Base-by-base conservation (phyloP, 1,140 invertebrate genomes). In the Berghia stephanieae region DNA sequence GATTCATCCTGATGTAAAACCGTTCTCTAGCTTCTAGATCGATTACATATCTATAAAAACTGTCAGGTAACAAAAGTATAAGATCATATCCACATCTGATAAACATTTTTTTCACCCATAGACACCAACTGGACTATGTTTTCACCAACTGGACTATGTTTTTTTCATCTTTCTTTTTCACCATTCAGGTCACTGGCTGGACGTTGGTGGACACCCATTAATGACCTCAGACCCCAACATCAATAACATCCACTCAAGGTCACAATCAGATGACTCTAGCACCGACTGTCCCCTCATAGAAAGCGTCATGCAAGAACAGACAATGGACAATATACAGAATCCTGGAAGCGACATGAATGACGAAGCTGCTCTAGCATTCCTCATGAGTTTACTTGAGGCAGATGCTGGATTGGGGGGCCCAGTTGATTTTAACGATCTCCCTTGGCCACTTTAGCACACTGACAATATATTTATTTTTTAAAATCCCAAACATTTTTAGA, bases 301-400 rank as follows among this genome's bases (percentile, higher is more conserved):
- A 60, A 82, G 81, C 57, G 83, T 86, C 8, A 85, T 85, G 46
- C 82, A 84, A 24, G 85, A 87, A 36, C 86, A 87, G 66, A 82
- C 78, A 0, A 80, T 84, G 55, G 84, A 85, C 43, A 83, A 83
- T 24, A 69, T 83, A 27, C 81, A 83, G 43, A 81, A 79, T 27
- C 77, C 83, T 27, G 82, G 82, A 0, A 84, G 91, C 40, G 94
- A 95, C 84, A 94, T 94, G 16, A 96, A 95, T 84, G 95, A 96
- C 82, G 95, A 96, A 83, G 95, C 95, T 27, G 94, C 95, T 1
- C 96, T 96, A 94, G 95, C 95, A 6, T 94, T 96, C 40, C 95
- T 97, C 78, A 96, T 97, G 95, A 96, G 94, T 88, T 91, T 96
- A 21, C 89, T 96, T 43, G 95, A 96, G 89, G 95, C 94, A 3